phyloP scores from a whole-genome alignment of 2,888 invertebrate genomes.

The Electrophaes corylata region DNA sequence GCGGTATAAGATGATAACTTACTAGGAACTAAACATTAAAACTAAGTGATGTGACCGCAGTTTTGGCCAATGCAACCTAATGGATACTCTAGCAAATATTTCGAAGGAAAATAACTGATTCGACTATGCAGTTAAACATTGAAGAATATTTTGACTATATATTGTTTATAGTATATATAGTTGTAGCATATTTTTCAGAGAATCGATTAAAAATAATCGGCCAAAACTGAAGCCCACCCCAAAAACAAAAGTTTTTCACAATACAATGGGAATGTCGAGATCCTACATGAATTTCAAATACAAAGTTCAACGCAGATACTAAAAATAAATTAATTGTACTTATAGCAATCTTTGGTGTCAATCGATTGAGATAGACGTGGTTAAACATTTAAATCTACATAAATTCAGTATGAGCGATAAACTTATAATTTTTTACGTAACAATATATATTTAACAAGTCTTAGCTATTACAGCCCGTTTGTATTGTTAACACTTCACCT shows the following conservation, averaged over 20 bases:
- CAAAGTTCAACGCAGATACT: constrained; percentile 60
- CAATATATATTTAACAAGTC: constrained; percentile 64
- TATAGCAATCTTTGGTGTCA: constrained; percentile 77
- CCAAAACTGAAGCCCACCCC: constrained; percentile 6
- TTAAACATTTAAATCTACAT: constrained; percentile 40
- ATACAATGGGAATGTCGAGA: constrained; percentile 77
- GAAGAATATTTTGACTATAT: no score
- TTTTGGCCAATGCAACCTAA: not conserved
- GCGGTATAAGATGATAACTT: constrained; percentile 36
- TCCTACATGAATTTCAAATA: constrained; percentile 57
- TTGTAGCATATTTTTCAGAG: not conserved
- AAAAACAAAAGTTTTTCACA: constrained; percentile 35
- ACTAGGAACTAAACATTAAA: constrained; percentile 51
- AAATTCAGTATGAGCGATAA: constrained; percentile 42
- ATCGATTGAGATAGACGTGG: constrained; percentile 50
- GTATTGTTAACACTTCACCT: constrained; percentile 45
- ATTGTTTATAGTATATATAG: no score
- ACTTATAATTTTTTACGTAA: constrained; percentile 37
- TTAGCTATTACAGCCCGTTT: constrained; percentile 69
- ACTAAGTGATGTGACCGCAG: constrained; percentile 10
- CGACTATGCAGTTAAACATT: no score
- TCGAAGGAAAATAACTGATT: no score
- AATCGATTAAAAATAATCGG: not conserved
- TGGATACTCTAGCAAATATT: not conserved
- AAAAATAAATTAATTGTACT: constrained; percentile 59